Evolutionary conservation across 2,888 invertebrate genomes (phyloP).

Genomic region (Ochlodes sylvanus): DNA sequence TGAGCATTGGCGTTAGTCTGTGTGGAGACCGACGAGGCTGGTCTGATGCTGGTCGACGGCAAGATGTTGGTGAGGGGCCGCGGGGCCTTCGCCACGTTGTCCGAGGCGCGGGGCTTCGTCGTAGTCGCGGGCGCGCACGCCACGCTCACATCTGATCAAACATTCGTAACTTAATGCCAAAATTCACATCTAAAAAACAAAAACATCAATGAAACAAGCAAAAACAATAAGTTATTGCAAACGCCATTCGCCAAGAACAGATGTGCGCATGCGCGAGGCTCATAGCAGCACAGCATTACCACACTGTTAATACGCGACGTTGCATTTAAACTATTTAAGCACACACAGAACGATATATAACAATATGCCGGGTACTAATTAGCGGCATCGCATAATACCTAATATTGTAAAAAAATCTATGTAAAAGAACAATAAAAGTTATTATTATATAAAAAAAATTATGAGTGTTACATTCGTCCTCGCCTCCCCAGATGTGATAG

Average conservation of each 20-base stretch:
- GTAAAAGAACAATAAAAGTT: too few relatives aligned
- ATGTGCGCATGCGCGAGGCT: background rate
- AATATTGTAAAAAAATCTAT: too few relatives aligned
- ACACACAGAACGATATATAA: background rate
- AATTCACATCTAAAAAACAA: background rate
- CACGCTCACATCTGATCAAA: slow-evolving; percentile 62
- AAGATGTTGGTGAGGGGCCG: slow-evolving; percentile 85
- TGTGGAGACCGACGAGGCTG: slow-evolving; percentile 93
- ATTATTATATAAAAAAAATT: too few relatives aligned
- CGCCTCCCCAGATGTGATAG: too few relatives aligned
- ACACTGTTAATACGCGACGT: background rate
- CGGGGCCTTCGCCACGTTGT: slow-evolving; percentile 72
- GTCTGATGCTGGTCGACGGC: slow-evolving; percentile 87
- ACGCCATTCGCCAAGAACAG: slow-evolving; percentile 3
- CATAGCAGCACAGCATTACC: background rate
- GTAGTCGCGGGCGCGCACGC: slow-evolving; percentile 67
- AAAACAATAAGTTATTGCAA: background rate
- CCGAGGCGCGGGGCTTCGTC: slow-evolving; percentile 71
- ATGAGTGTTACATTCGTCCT: too few relatives aligned
- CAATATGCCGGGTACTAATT: too few relatives aligned
- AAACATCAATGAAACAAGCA: background rate
- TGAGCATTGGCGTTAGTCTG: slow-evolving; percentile 87
- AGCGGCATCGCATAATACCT: too few relatives aligned
- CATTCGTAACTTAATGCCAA: background rate
- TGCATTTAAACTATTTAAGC: background rate